phyloP scores from a whole-genome alignment of 1,140 invertebrate species.

The Drosophila parabipectinata region DNA sequence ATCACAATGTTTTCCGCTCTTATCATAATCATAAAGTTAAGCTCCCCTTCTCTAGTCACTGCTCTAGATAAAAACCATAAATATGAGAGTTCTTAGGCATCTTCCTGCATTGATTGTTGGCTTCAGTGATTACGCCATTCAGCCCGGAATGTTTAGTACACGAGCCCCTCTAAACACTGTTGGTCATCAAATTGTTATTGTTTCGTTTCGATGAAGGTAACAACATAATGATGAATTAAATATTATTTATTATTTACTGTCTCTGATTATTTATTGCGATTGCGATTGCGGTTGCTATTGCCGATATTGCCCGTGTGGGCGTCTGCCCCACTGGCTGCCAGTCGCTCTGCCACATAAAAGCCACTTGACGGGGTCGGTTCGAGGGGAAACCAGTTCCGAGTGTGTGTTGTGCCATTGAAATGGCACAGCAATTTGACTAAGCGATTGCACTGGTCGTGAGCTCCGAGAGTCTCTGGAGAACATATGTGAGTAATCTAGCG shows the following conservation, averaged over 20 bases:
- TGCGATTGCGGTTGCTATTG: slow-evolving; percentile 17
- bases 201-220: slow-evolving; percentile 39
- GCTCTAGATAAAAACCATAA: not conserved
- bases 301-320: slow-evolving; percentile 47
- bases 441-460: slow-evolving; percentile 45
- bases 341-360: not conserved
- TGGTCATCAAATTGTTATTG: slow-evolving; percentile 47
- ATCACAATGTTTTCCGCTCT: not conserved
- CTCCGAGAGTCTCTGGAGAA: slow-evolving; percentile 49
- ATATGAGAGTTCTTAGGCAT: not conserved
- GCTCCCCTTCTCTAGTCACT: no score
- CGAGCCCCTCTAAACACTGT: slow-evolving; percentile 32
- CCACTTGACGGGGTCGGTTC: not conserved
- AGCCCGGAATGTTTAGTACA: slow-evolving; percentile 4
- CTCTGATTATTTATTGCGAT: slow-evolving; percentile 39
- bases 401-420: slow-evolving; percentile 37
- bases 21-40: slow-evolving; percentile 5
- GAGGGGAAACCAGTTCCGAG: slow-evolving; percentile 67
- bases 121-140: slow-evolving; percentile 31
- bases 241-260: slow-evolving; percentile 51
- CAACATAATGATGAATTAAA: slow-evolving; percentile 49
- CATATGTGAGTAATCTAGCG: slow-evolving; percentile 17
- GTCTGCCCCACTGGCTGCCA: slow-evolving; percentile 45
- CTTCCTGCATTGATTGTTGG: not conserved
- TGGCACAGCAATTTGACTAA: slow-evolving; percentile 62